Percentiles rank a stretch among this genome's conserved stretches.
These are phyloP conservation scores for Platysternon megacephalum DNA, from an alignment of 2,113 vertebrate species.

Conservation along the genomic window DNA sequence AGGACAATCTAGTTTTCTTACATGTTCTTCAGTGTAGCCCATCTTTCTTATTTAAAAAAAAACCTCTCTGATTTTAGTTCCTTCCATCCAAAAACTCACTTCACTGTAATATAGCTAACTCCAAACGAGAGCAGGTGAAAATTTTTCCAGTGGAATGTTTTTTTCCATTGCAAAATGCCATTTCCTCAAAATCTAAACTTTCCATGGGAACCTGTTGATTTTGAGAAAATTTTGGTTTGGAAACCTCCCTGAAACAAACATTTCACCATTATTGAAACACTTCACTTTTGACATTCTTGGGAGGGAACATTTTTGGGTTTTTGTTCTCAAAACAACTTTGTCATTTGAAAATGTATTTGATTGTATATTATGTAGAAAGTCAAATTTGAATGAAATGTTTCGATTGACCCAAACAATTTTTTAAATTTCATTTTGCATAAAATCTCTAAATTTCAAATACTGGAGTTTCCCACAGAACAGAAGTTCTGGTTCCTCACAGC, in stretches of 20 bases:
- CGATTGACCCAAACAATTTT: neutral
- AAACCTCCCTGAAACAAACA: constrained; percentile 41
- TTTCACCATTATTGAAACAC: constrained; percentile 60
- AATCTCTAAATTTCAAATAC: neutral
- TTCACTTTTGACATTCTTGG: constrained; percentile 44
- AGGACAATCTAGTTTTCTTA: neutral
- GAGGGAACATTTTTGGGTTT: constrained; percentile 10
- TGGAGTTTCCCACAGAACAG: neutral
- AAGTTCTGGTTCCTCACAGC: neutral
- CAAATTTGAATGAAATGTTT: fast-evolving
- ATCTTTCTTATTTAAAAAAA: neutral
- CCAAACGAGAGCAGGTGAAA: neutral
- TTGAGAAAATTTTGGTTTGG: constrained; percentile 36
- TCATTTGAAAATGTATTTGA: constrained; percentile 23
- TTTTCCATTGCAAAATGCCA: constrained; percentile 47
- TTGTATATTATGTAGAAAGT: constrained; percentile 23
- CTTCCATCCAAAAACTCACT: neutral
- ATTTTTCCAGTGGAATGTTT: constrained; percentile 25
- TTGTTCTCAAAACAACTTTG: constrained; percentile 41
- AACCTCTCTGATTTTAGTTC: neutral
- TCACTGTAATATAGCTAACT: neutral
- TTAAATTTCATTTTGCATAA: neutral
- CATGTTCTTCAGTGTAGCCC: neutral
- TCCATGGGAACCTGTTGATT: constrained; percentile 49
- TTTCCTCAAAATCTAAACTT: constrained; percentile 53